Conservation (phyloP, 2,113 vertebrate species). For the Cyphomyrus discorhynchus region DNA sequence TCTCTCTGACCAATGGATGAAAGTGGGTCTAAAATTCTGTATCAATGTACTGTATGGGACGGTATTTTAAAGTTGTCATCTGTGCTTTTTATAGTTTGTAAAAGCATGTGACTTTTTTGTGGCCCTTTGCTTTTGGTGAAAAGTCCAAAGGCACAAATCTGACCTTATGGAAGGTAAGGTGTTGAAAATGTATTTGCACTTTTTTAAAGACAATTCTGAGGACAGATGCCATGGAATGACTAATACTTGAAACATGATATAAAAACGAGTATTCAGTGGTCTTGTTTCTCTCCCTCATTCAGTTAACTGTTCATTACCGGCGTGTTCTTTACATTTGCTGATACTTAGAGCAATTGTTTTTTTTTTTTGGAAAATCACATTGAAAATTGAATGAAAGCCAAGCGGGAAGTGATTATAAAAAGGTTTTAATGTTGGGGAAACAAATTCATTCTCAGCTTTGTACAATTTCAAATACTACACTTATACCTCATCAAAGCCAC, state of each 20-base stretch:
- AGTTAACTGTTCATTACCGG: not conserved
- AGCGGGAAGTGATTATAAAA: not conserved
- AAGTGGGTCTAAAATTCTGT: conserved; percentile 50
- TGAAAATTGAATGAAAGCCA: not conserved
- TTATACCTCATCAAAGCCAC: not conserved
- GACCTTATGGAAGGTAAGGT: conserved; percentile 11
- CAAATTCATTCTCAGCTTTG: not conserved
- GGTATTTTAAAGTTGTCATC: conserved; percentile 43
- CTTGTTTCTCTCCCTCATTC: not conserved
- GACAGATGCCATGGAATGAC: conserved; percentile 45
- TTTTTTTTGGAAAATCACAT: not conserved
- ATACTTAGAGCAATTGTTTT: not conserved
- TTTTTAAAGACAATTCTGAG: conserved; percentile 32
- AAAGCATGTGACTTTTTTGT: conserved; percentile 52
- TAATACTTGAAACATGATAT: conserved; percentile 30
- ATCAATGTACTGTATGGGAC: conserved; percentile 50
- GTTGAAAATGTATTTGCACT: conserved; percentile 47
- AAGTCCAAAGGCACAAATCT: conserved; percentile 32
- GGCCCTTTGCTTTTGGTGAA: conserved; percentile 42
- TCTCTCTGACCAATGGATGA: conserved; percentile 47
- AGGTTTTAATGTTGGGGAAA: not conserved
- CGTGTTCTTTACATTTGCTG: not conserved
- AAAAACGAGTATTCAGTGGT: not conserved
- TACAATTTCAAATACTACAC: conserved; percentile 1
- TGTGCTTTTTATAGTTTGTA: conserved; percentile 55